Conservation (phyloP, 2,113 vertebrate genomes). For the Marmota monax region DNA sequence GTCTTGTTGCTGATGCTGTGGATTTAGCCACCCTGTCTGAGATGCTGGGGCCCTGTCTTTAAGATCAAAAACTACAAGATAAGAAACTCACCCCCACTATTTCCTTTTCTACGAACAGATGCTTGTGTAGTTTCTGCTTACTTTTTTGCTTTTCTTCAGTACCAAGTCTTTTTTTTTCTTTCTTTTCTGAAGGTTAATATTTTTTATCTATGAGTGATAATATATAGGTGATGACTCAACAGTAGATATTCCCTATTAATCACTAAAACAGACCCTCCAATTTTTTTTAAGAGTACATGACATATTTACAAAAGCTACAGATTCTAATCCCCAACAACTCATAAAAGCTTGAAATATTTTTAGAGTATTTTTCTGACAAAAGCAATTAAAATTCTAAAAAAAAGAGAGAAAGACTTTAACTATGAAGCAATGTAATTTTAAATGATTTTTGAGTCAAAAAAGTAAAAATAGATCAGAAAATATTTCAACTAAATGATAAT, state of each 20-base stretch:
- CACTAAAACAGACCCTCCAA: background rate
- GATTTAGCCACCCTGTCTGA: background rate
- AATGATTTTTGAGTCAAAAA: conserved; percentile 5
- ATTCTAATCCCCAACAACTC: background rate
- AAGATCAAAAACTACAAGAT: background rate
- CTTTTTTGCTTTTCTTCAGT: background rate
- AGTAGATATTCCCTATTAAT: background rate
- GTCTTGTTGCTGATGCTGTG: background rate
- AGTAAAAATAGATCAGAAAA: background rate
- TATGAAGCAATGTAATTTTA: background rate
- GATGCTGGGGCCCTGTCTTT: background rate
- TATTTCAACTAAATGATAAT: background rate
- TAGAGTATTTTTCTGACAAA: conserved; percentile 35
- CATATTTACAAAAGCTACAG: background rate
- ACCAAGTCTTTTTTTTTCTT: background rate
- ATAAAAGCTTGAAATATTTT: background rate
- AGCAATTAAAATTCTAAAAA: conserved; percentile 5
- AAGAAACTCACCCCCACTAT: background rate
- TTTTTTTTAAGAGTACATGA: background rate
- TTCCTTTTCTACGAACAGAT: background rate
- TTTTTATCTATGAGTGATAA: background rate
- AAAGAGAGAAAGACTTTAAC: background rate
- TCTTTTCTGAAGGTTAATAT: background rate
- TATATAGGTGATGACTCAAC: background rate
- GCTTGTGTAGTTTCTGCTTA: background rate